phyloP scores from a whole-genome alignment of 2,888 invertebrate genomes.

The Nycteola revayana region DNA sequence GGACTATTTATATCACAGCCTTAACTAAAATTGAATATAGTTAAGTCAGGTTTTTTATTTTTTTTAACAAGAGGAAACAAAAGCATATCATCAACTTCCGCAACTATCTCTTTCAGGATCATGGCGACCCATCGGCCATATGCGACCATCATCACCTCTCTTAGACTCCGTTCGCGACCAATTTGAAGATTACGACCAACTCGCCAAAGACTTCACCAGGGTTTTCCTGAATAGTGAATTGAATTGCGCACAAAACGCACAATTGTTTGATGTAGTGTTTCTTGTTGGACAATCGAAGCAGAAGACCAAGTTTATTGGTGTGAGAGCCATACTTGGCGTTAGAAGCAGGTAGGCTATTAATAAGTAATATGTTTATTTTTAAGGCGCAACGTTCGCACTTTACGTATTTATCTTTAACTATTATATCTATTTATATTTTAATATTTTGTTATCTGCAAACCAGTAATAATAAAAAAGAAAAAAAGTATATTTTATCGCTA shows the following conservation, averaged over 20 bases:
- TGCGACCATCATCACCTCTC: conserved; percentile 95
- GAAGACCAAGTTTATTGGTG: conserved; percentile 94
- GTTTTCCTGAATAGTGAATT: conserved; percentile 93
- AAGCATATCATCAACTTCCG: too few species aligned
- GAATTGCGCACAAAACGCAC: conserved; percentile 89
- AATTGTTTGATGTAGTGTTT: conserved; percentile 94
- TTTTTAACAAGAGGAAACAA: too few species aligned
- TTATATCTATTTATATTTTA: too few species aligned
- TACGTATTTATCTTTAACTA: too few species aligned
- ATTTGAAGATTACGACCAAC: conserved; percentile 96
- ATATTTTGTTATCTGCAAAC: too few species aligned
- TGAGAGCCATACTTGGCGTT: conserved; percentile 94
- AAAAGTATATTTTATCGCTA: too few species aligned
- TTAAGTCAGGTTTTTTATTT: too few species aligned
- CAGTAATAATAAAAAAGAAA: too few species aligned
- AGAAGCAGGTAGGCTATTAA: conserved; percentile 94
- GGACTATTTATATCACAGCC: too few species aligned
- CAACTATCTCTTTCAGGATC: conserved; percentile 86
- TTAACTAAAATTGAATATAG: too few species aligned
- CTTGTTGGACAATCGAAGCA: conserved; percentile 95
- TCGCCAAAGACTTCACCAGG: conserved; percentile 95
- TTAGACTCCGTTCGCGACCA: conserved; percentile 96
- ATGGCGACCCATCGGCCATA: conserved; percentile 96
- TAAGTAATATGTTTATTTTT: too few species aligned
- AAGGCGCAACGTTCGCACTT: too few species aligned